These are phyloP conservation scores for Rana temporaria DNA, from an alignment of 2,113 vertebrate genomes.

Conservation along the genomic window DNA sequence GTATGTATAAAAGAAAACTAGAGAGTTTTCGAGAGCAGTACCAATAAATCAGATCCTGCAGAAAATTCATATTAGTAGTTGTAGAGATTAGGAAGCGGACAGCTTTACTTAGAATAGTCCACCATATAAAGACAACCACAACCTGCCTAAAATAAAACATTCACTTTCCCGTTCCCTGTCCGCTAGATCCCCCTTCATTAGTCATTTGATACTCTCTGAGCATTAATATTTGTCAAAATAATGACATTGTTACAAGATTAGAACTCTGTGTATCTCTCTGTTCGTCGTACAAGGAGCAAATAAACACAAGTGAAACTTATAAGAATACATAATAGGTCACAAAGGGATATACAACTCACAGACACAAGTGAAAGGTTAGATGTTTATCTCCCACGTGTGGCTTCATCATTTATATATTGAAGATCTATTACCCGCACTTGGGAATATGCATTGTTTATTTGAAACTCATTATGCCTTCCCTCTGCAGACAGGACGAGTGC, in stretches of 20 bases:
- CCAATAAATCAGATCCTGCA: no score
- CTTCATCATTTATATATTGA: slow-evolving; percentile 58
- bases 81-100: background rate
- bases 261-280: slow-evolving; percentile 44
- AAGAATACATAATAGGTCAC: slow-evolving; percentile 58
- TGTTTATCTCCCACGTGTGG: slow-evolving; percentile 54
- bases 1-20: no score
- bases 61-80: background rate
- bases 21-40: no score
- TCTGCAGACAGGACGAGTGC: slow-evolving; percentile 48
- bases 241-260: slow-evolving; percentile 54
- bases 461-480: slow-evolving; percentile 55
- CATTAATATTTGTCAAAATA: slow-evolving; percentile 57
- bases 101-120: background rate
- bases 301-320: slow-evolving; percentile 53
- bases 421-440: slow-evolving; percentile 55
- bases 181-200: slow-evolving; percentile 49
- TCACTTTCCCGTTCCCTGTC: slow-evolving; percentile 29
- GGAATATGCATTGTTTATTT: slow-evolving; percentile 57
- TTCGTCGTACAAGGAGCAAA: slow-evolving; percentile 40
- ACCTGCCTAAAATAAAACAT: slow-evolving; percentile 32
- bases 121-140: slow-evolving; percentile 1
- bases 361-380: slow-evolving; percentile 57
- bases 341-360: slow-evolving; percentile 53
- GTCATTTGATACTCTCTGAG: slow-evolving; percentile 48